Base-by-base conservation (phyloP, 2,888 invertebrate species). In the Pollenia amentaria region DNA sequence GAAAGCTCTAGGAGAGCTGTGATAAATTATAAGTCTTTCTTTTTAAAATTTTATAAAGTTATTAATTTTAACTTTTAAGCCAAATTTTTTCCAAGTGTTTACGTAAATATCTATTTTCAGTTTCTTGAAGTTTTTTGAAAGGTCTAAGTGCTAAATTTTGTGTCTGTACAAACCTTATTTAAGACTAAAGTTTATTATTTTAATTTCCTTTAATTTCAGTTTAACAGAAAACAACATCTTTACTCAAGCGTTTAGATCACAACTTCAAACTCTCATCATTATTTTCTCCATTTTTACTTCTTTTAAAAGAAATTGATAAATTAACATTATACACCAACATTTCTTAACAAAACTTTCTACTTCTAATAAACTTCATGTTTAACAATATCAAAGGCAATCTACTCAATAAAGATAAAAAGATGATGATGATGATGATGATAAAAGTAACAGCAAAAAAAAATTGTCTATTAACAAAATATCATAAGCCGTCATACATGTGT, bases 401-500 rank as follows among this genome's bases (percentile, higher is more conserved):
- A 11, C n/a, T 38, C 16, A 69, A 62, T 40, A 29, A 29, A 6
- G 29, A 29, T 3, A 29, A 29, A 29, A 29, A 29, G 29, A 4
- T 29, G 29, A 29, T 29, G 29, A 29, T n/a, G 11, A 11, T 18
- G 80, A 38, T 18, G 44, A 38, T 64, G 72, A 60, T 51, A 14
- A 44, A 38, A 21, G 16, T 9, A 40, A 18, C 14, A 44, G 12
- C 16, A 40, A n/a, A 65, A 80, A 69, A 75, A 55, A 48, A 44
- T 48, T 64, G 46, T 76, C 79, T 83, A 79, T 75, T 83, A 79
- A 75, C 46, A 78, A 78, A 73, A 60, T 72, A 80, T 79, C 60
- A 83, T 72, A 62, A 77, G 80, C 80, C 80, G 53, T 81, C 87
- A 87, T 77, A 87, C 55, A 81, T 87, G 80, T 87, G 87, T 81